These are phyloP conservation scores for Lysiphlebus fabarum DNA, from an alignment of 1,140 invertebrate genomes.

Conservation along the genomic window DNA sequence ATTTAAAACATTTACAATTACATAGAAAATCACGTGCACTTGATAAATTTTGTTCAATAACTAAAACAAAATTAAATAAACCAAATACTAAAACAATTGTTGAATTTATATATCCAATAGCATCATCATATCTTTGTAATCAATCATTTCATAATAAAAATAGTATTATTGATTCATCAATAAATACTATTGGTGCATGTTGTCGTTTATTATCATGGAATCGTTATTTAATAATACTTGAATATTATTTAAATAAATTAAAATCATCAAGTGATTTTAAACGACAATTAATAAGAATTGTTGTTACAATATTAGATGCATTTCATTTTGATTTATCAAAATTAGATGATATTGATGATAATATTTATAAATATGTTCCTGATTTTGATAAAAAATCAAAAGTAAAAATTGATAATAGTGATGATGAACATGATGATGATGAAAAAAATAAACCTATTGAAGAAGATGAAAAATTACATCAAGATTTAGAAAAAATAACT, in stretches of 20 bases:
- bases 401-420: conserved; percentile 30
- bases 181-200: conserved; percentile 71
- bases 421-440: conserved; percentile 29
- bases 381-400: conserved; percentile 29
- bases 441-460: conserved; percentile 28
- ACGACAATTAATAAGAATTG: conserved; percentile 76
- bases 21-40: conserved; percentile 79
- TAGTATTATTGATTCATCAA: conserved; percentile 79
- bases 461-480: conserved; percentile 33
- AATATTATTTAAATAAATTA: conserved; percentile 75
- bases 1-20: conserved; percentile 81
- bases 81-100: conserved; percentile 70
- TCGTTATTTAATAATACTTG: conserved; percentile 77
- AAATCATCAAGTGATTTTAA: conserved; percentile 69
- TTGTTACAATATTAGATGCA: conserved; percentile 80
- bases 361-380: background rate
- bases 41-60: conserved; percentile 63
- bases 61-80: conserved; percentile 58
- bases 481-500: conserved; percentile 42
- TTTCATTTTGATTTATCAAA: conserved; percentile 90
- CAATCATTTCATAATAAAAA: conserved; percentile 74
- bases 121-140: conserved; percentile 74
- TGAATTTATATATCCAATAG: conserved; percentile 82
- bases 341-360: conserved; percentile 27
- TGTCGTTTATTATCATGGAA: conserved; percentile 81